Conservation (phyloP, 2,113 vertebrate species). For the Oreochromis niloticus region DNA sequence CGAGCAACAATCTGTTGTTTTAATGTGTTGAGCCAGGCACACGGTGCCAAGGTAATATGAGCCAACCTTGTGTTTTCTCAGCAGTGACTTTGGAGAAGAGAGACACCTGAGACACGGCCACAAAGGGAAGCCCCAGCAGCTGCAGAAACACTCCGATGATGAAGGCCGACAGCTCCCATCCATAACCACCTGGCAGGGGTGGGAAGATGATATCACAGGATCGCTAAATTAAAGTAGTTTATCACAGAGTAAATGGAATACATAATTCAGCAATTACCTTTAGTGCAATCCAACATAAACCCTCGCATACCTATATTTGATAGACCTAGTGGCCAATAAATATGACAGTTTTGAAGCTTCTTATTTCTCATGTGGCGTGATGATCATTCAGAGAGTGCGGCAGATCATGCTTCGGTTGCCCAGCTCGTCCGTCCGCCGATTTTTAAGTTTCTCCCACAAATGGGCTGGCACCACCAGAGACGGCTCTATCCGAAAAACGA, state of each 20-base stretch:
- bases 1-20: background rate
- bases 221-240: background rate
- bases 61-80: slow-evolving; percentile 79
- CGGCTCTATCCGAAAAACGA: slow-evolving; percentile 30
- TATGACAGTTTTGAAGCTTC: background rate
- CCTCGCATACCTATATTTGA: background rate
- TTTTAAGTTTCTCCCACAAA: slow-evolving; percentile 43
- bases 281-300: background rate
- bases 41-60: background rate
- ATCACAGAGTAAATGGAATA: background rate
- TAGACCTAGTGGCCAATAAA: background rate
- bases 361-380: background rate
- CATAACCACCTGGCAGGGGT: slow-evolving; percentile 57
- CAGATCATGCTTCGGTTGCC: background rate
- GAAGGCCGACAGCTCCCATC: slow-evolving; percentile 72
- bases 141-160: slow-evolving; percentile 80
- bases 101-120: slow-evolving; percentile 81
- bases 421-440: background rate
- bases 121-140: slow-evolving; percentile 81
- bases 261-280: background rate
- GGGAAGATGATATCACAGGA: background rate
- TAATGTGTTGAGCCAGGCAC: background rate
- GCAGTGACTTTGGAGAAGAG: slow-evolving; percentile 84
- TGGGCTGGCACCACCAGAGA: slow-evolving; percentile 37
- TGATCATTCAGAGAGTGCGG: background rate